Base-by-base conservation (phyloP, 2,888 invertebrate species). In the Spatulosminthurus flaviceps region DNA sequence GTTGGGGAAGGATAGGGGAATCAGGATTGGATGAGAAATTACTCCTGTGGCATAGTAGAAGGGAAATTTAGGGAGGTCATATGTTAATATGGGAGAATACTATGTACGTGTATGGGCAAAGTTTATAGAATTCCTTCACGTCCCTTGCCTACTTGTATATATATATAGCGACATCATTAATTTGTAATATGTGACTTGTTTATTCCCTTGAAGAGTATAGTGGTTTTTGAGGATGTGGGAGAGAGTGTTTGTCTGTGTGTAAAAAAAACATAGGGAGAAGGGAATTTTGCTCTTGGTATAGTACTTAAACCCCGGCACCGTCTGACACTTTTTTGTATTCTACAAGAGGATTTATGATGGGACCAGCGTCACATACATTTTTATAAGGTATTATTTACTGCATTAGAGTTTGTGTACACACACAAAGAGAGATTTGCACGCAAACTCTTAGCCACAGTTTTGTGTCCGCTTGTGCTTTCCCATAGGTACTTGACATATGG, bases 351-450 rank as follows among this genome's bases (percentile, higher is more conserved):
- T 72, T 28, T 51, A 51, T 28, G 42, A 72, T 24, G 28, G n/a
- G n/a, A 26, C 19, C 1, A 43, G 2, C 29, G 71, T 67, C 67
- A 67, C 67, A 67, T 67, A 67, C 72, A 72, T 72, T 72, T 72
- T 26, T 72, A 43, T 72, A 51, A 28, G 42, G 21, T 16, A 22
- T 72, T 72, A 21, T 43, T 22, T 42, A 43, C 24, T 34, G 34
- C 70, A 26, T 21, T 41, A 70, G 9, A 26, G 22, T 11, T n/a
- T n/a, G n/a, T n/a, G n/a, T n/a, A n/a, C 64, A 22, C 21, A n/a
- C 26, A 22, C 64, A 22, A 22, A 64, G n/a, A 64, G 11, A 5
- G 24, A 26, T 9, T 2, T 64, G n/a, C 61, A 19, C 7, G 22
- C 21, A 66, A 67, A 67, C 64, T 64, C 64, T 24, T 64, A 21